Evolutionary conservation across 1,140 invertebrate species (phyloP), one percentile per base, ranked within the genome.

Genomic region (Condylostylus longicornis): DNA sequence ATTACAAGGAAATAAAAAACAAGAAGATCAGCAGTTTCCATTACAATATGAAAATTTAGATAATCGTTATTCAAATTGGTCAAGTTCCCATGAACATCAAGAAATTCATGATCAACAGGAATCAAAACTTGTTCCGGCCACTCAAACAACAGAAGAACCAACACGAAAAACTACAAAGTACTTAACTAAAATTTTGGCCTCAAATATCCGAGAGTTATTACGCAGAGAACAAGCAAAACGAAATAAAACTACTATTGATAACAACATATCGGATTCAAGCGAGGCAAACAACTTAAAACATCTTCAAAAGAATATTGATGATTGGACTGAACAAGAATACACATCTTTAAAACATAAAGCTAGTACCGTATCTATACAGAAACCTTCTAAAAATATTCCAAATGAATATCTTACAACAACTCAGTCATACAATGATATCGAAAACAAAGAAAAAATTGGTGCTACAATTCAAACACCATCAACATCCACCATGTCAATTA

Each of bases 271-370:
- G n/a, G 39, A 21, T 18, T 63, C 57, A 20, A 68, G 68, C 39
- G 68, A 68, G 25, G 70, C 70, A 0, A 77, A 80, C 45, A 78
- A 82, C 48, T 68, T 79, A 13, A 68, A 72, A 18, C 74, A 74
- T 49, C 53, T 84, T 32, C 80, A 84, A 51, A 79, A 82, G 46
- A 82, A 81, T 44, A 85, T 85, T 25, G 81, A 85, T 48, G 77
- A 79, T 22, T 85, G 82, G 82, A 84, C 80, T 2, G 77, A 79
- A 45, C 77, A 82, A 64, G 77, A 79, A 55, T 79, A 70, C 54
- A 71, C 71, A 7, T 69, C 68, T 28, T 50, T 66, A 6, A 58
- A 64, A 3, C 61, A 68, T 41, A 65, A 58, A 37, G 58, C 60
- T 34, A 66, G 67, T 42, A 64, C 64, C 10, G 68, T 58, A 42